These are phyloP conservation scores for Erythrolamprus reginae DNA, from an alignment of 2,113 vertebrate species.

Conservation along the genomic window DNA sequence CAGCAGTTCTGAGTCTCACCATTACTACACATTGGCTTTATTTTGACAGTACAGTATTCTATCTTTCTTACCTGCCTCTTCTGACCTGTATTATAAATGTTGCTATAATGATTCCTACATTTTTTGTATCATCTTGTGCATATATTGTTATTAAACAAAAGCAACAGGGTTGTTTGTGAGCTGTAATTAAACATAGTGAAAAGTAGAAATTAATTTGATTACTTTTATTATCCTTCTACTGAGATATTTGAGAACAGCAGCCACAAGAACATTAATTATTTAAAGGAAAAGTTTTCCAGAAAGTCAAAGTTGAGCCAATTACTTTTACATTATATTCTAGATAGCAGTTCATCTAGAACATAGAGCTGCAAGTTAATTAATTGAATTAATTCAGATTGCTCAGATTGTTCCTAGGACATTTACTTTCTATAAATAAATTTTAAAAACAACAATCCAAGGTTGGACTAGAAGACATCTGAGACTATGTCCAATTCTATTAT, in stretches of 20 bases:
- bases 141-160: slow-evolving; percentile 8
- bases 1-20: neutral
- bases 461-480: neutral
- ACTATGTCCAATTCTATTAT: neutral
- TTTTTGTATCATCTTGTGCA: neutral
- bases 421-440: neutral
- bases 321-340: neutral
- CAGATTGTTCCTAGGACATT: neutral
- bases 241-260: neutral
- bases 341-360: neutral
- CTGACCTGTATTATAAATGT: neutral
- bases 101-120: neutral
- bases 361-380: neutral
- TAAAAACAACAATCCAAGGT: neutral
- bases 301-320: neutral
- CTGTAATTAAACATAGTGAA: slow-evolving; percentile 15
- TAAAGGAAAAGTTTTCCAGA: neutral
- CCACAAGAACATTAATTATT: neutral
- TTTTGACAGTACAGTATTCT: neutral
- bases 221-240: neutral
- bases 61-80: neutral
- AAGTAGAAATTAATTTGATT: slow-evolving; percentile 12
- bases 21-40: neutral
- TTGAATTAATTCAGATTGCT: too few relatives aligned
- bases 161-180: neutral